These are phyloP conservation scores for Alentia gelatinosa DNA, from an alignment of 2,888 invertebrate species.

Conservation along the genomic window DNA sequence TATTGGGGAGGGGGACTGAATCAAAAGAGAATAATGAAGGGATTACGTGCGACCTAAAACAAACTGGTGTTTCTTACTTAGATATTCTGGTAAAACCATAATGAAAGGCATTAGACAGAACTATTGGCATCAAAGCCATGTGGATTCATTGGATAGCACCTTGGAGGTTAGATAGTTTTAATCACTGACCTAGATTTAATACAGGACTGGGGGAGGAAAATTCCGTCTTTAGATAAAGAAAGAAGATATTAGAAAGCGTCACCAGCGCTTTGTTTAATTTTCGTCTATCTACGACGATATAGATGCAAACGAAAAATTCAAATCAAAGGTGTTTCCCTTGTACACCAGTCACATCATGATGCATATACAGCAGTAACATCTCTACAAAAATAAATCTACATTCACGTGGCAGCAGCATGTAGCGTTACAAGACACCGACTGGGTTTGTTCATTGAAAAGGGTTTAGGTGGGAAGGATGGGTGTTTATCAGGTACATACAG, in stretches of 20 bases:
- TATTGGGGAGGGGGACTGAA: too few relatives aligned
- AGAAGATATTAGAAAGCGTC: neutral
- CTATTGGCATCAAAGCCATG: too few relatives aligned
- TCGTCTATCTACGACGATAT: neutral
- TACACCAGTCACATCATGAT: neutral
- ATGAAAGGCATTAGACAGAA: too few relatives aligned
- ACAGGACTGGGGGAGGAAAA: neutral
- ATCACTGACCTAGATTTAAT: neutral
- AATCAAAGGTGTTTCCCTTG: neutral
- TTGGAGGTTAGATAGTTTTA: neutral
- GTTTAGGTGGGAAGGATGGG: too few relatives aligned
- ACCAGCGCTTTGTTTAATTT: neutral
- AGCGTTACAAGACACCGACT: neutral
- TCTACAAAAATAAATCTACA: constrained; percentile 38
- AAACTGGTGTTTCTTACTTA: too few relatives aligned
- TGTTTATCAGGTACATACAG: too few relatives aligned
- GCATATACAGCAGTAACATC: constrained; percentile 2
- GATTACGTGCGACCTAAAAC: too few relatives aligned
- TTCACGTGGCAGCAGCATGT: constrained; percentile 1
- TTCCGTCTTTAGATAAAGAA: neutral
- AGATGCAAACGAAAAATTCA: neutral
- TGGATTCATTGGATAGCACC: neutral
- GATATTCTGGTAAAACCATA: too few relatives aligned
- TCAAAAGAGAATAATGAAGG: too few relatives aligned
- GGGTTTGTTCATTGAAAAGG: too few relatives aligned